Evolutionary conservation across 2,797 vertebrate species (phyloP), one percentile per base, ranked within the genome.

Genomic region (Meda fulgida): DNA sequence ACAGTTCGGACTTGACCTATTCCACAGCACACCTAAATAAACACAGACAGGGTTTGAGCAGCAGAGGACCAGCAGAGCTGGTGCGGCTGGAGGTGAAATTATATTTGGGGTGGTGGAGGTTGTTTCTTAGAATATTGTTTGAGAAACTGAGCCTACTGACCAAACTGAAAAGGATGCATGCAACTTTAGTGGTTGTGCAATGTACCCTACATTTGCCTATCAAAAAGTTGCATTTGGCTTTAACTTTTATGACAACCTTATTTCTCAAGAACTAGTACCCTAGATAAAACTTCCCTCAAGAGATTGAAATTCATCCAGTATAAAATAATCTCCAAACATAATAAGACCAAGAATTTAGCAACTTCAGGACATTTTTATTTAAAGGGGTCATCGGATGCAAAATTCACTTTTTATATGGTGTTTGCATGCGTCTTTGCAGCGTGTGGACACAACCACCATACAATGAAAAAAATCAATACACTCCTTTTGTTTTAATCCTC

Each of bases 11-110:
- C 84, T 75, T 76, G 79, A 34, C 71, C 51, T 63, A 46, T 75
- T 82, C 81, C 84, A 77, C 36, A 55, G 46, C 71, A 81, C 81
- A 86, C 81, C 79, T 65, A 69, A 80, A 89, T 86, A 84, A 81
- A 82, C 34, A 67, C 40, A 84, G 58, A 51, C 65, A 34, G 40
- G 60, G 51, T 29, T 46, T 73, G 46, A 23, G 43, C 18, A 5
- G 36, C 1, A 7, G 36, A 46, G 31, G 79, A 85, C 23, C 55
- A 76, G 53, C 7, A 10, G 46, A 55, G 48, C 18, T 63, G 23
- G 26, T 82, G 48, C 31, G 21, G 34, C 23, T 53, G 19, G 76
- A 23, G 1, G 40, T 40, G n/a, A 69, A 77, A 46, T 66, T 85
- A 76, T 69, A 78, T 71, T 80, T 81, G 9, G 29, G 2, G 38